Base-by-base conservation (phyloP, 2,888 invertebrate species). In the Rotaria magnacalcarata region DNA sequence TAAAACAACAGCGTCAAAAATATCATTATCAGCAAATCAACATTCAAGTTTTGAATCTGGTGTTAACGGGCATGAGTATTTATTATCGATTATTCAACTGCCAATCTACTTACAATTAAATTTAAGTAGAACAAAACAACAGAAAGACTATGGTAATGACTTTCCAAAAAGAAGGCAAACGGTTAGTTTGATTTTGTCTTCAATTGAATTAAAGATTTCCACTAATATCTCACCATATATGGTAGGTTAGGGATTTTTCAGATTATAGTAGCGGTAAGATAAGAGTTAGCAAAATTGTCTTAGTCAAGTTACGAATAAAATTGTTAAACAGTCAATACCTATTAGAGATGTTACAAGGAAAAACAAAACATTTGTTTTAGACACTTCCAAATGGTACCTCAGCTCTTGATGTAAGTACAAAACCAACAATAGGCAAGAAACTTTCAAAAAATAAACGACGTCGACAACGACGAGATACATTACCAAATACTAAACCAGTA, bases 31-130 rank as follows among this genome's bases (percentile, higher is more conserved):
- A 87, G 27, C 43, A 34, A 85, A 86, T 54, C 67, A 87, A 34
- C 56, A 34, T 80, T 19, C 60, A 67, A 34, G 41, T 86, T 94
- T 94, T 56, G 97, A 97, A 91, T 95, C 94, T 88, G 95, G 95
- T 91, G 96, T 97, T 88, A 96, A 96, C 87, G 97, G 97, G 0
- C 96, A 96, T 92, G 91, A 92, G 88, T 97, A 96, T 90, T 92
- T 97, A 85, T 94, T 96, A 88, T 98, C 98, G 91, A 94, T 98
- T 93, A 96, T 99, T 47, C 98, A 97, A 91, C 93, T 99, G 89
- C 99, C 99, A 0, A 98, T 99, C 92, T 99, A 96, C 91, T 93
- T 99, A 87, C 98, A 99, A 86, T 34, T 85, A n/a, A 60, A 86
- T 56, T 52, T 86, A 27, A 80, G 47, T n/a, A 84, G 58, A 56